These are phyloP conservation scores for Cerastis rubricosa DNA, from an alignment of 2,888 invertebrate genomes.

Conservation along the genomic window DNA sequence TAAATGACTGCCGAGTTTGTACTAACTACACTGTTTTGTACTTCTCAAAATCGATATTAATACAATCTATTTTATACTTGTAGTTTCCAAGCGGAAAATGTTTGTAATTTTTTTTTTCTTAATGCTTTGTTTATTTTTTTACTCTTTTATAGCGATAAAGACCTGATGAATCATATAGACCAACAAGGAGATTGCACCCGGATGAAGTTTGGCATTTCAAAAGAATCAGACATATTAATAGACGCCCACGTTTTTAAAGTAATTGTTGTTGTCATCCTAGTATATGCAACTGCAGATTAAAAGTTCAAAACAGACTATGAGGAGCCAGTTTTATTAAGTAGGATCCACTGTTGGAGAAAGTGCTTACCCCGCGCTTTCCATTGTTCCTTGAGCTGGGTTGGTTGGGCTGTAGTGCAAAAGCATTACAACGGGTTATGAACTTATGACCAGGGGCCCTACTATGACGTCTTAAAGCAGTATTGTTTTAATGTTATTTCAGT, in stretches of 20 bases:
- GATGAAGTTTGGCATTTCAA: conserved; percentile 49
- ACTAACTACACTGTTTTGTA: neutral
- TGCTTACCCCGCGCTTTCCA: neutral
- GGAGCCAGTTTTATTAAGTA: too few species aligned
- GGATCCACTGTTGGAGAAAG: too few species aligned
- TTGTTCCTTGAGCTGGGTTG: neutral
- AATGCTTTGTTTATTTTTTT: neutral
- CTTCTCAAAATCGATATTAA: neutral
- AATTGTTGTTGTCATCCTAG: neutral
- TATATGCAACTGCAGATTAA: too few species aligned
- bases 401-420: too few species aligned
- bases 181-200: conserved; percentile 25
- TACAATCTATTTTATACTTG: neutral
- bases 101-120: neutral
- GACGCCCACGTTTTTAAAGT: conserved; percentile 25
- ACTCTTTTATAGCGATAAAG: neutral
- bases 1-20: neutral
- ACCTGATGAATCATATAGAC: conserved; percentile 32
- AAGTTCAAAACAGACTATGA: neutral
- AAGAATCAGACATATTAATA: conserved; percentile 16
- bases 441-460: too few species aligned
- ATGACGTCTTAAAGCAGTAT: too few species aligned
- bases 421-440: too few species aligned
- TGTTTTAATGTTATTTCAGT: too few species aligned
- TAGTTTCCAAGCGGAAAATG: neutral